Percentiles rank a stretch among this genome's conserved stretches.
These are phyloP conservation scores for Asteroscopus sphinx DNA, from an alignment of 2,888 invertebrate genomes.

Conservation along the genomic window DNA sequence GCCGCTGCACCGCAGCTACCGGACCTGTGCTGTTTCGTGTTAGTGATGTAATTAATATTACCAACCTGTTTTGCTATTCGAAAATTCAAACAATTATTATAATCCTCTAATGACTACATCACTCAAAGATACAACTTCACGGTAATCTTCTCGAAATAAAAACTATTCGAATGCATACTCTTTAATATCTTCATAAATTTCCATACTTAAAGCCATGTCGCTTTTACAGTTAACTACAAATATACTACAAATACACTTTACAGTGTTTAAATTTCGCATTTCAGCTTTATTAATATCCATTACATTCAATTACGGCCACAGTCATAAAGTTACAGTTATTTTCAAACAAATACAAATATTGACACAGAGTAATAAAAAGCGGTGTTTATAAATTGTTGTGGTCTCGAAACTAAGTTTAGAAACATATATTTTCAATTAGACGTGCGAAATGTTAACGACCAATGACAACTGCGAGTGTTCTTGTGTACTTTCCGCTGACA, in stretches of 20 bases:
- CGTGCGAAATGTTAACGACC: conserved; percentile 46
- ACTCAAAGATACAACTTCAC: conserved; percentile 3
- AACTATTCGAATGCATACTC: conserved; percentile 8
- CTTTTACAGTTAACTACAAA: not conserved
- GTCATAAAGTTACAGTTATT: conserved; percentile 31
- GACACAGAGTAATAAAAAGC: conserved; percentile 40
- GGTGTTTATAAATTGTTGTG: conserved; percentile 40
- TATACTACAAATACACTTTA: conserved; percentile 7
- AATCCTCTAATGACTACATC: conserved; percentile 11
- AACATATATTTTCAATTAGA: conserved; percentile 60
- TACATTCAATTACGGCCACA: conserved; percentile 29
- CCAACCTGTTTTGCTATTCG: conserved; percentile 56
- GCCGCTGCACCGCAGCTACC: conserved; percentile 59
- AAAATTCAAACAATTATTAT: conserved; percentile 27
- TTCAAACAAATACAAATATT: conserved; percentile 23
- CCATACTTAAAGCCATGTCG: not conserved
- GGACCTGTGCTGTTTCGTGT: conserved; percentile 64
- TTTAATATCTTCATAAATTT: conserved; percentile 2
- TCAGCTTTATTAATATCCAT: conserved; percentile 13
- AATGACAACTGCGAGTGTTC: conserved; percentile 36
- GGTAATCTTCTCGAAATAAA: conserved; percentile 15
- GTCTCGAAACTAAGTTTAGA: conserved; percentile 35
- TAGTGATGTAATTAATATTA: conserved; percentile 73
- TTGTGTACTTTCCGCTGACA: conserved; percentile 39
- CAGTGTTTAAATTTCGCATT: conserved; percentile 4